phyloP scores from a whole-genome alignment of 2,113 vertebrate genomes.

The Cyrtonyx montezumae region DNA sequence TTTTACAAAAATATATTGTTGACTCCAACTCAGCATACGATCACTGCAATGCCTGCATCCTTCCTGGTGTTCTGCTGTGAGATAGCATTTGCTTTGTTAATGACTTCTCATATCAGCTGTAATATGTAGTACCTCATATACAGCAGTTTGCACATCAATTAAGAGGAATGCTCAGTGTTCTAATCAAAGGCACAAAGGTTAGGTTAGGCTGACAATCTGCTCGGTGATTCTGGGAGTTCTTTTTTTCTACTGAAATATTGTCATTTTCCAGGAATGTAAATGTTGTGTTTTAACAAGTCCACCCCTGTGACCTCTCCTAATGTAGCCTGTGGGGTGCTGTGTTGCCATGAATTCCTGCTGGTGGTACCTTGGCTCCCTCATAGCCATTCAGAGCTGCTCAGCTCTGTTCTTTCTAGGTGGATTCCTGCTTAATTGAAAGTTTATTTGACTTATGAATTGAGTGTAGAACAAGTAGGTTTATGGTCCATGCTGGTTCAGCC shows the following conservation, averaged over 20 bases:
- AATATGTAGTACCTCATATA: accelerated
- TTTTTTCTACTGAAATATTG: not conserved
- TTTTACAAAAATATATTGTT: not conserved
- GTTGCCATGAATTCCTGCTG: not conserved
- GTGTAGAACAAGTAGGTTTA: not conserved
- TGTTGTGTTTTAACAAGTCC: not conserved
- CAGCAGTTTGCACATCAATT: not conserved
- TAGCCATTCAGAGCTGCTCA: not conserved
- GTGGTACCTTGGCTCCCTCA: not conserved
- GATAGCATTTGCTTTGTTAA: not conserved
- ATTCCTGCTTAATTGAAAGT: not conserved
- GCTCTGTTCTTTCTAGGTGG: not conserved
- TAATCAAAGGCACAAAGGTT: not conserved
- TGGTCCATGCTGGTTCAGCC: not conserved
- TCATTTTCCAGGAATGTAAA: not conserved
- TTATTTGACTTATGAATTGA: not conserved
- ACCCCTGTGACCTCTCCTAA: not conserved
- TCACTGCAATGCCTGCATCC: not conserved
- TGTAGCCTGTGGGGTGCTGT: not conserved
- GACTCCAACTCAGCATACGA: not conserved
- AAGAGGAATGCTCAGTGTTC: not conserved
- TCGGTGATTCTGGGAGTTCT: not conserved
- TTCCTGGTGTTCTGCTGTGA: not conserved
- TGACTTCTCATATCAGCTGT: accelerated
- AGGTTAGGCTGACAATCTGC: not conserved